Base-by-base conservation (phyloP, 2,113 vertebrate genomes). In the Pachypanchax playfairii region DNA sequence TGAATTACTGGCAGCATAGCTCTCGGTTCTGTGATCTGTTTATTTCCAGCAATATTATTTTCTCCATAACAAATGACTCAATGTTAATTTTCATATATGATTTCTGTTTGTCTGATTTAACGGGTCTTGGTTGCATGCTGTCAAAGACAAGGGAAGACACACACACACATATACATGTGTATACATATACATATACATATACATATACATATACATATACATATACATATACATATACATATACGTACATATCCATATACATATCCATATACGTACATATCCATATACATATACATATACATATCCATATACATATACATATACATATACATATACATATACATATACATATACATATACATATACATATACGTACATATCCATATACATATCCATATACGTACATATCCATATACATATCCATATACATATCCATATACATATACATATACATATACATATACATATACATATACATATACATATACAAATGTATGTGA, bases 71-170 rank as follows among this genome's bases (percentile, higher is more conserved):
- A 92, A 90, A 92, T 91, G 83, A 84, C 85, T 89, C 74, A 87
- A 87, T 89, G 86, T 90, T 91, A 87, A 90, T 92, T 89, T 91
- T 89, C 86, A 87, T 90, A 88, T 89, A 87, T 90, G 88, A 88
- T 91, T 88, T 88, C 90, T 73, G 85, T 90, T 91, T 91, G 87
- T 85, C 78, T 89, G 83, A 82, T 84, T 86, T 88, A 91, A 89
- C 85, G 85, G 78, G 82, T 88, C 83, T 79, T 82, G 87, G 85
- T 80, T 85, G 75, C 86, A 87, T 85, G 88, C 88, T 88, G 90
- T 91, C 90, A 87, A 77, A 56, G 64, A 77, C n/a, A n/a, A n/a
- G n/a, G n/a, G n/a, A n/a, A n/a, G n/a, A n/a, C n/a, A n/a, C n/a
- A n/a, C n/a, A n/a, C n/a, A n/a, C n/a, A n/a, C n/a, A n/a, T n/a